A percentile compares a stretch with the other conserved stretches of the same genome.
These are phyloP conservation scores for Germaria angustata DNA, from an alignment of 2,888 invertebrate genomes.

Conservation along the genomic window DNA sequence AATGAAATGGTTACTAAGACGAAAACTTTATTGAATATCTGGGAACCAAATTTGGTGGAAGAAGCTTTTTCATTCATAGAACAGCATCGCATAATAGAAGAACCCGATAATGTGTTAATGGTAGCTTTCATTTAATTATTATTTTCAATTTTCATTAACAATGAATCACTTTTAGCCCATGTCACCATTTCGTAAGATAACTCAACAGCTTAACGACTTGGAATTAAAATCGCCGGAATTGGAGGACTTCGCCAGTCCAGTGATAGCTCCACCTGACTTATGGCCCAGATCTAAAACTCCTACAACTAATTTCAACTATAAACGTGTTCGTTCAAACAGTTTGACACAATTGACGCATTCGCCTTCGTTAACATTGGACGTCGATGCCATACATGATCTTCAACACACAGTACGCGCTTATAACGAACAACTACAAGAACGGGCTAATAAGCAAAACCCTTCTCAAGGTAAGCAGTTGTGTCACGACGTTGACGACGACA, in stretches of 20 bases:
- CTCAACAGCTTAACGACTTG: conserved; percentile 87
- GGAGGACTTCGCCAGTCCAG: conserved; percentile 86
- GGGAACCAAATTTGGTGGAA: conserved; percentile 92
- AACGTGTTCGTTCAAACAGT: conserved; percentile 76
- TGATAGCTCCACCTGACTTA: conserved; percentile 84
- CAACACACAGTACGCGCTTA: conserved; percentile 78
- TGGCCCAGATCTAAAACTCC: conserved; percentile 82
- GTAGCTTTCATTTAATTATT: conserved; percentile 64
- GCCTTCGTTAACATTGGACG: conserved; percentile 72
- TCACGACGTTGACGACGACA: conserved; percentile 34
- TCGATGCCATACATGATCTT: conserved; percentile 77
- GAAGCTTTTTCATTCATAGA: conserved; percentile 92
- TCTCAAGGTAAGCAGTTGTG: conserved; percentile 47
- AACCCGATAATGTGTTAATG: conserved; percentile 80
- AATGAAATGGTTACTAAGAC: conserved; percentile 90
- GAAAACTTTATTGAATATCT: conserved; percentile 88
- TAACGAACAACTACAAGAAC: conserved; percentile 74
- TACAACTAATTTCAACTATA: conserved; percentile 64
- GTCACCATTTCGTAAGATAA: conserved; percentile 88
- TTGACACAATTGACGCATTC: conserved; percentile 72
- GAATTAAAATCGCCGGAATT: conserved; percentile 87
- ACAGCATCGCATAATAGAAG: conserved; percentile 82
- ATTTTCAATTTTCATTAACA: neutral
- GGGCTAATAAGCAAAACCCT: conserved; percentile 22
- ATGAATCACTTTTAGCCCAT: conserved; percentile 80